Base-by-base conservation (phyloP, 2,888 invertebrate genomes). In the Eremobia ochroleuca region DNA sequence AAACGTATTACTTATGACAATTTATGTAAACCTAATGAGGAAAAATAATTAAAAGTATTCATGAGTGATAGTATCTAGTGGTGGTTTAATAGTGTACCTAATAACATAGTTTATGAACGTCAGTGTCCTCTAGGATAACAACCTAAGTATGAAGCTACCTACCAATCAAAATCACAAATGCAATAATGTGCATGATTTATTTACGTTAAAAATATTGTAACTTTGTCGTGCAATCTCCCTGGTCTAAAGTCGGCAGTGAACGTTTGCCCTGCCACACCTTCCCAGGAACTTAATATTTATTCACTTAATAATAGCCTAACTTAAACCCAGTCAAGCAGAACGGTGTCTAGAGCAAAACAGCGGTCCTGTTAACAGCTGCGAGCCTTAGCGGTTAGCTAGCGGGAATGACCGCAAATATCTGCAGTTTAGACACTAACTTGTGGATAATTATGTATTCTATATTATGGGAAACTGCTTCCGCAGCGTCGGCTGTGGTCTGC, bases 321-420 rank as follows among this genome's bases (percentile, higher is more conserved):
- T 65, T 58, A 73, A 43, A 46, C 21, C 40, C 58, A 62, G 64
- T 49, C 69, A 52, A 43, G 58, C 52, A 68, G 62, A 83, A 74
- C 68, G 65, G 69, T 77, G 55, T 73, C 66, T 75, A 52, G 49
- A 69, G 55, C 46, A 75, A 75, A 84, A 64, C 77, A 74, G 70
- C 64, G 64, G 72, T 72, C 65, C 74, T 74, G 83, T 69, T 75
- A 52, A 43, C 80, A 84, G 77, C 77, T 75, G 81, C 52, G 28
- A 59, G 73, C 40, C 64, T 43, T 52, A 59, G 81, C 77, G 85
- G 81, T 73, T 18, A 59, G 62, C 67, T 70, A 77, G 77, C 81
- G 74, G 72, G 58, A 66, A 55, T 61, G 59, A 64, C 83, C 73
- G 75, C 79, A 66, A 75, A 77, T 46, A 73, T 77, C 68, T 62